Evolutionary conservation across 2,888 invertebrate species (phyloP).

Genomic region (Drosophila kuntzei): DNA sequence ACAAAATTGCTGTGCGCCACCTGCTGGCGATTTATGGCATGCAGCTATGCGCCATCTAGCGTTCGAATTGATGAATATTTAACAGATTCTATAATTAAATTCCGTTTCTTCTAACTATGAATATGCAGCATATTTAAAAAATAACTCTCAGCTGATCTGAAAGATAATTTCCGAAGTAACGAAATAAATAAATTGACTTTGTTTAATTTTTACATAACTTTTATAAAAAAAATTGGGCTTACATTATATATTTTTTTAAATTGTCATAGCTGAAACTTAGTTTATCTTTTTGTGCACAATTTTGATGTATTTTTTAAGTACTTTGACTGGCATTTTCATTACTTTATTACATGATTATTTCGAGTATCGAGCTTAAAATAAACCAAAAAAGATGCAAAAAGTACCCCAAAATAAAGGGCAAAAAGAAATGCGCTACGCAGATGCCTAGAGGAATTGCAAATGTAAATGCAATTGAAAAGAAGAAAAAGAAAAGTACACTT

Average conservation of each 20-base stretch:
- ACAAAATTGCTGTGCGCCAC: background rate
- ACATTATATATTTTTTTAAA: background rate
- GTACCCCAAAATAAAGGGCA: slow-evolving; percentile 22
- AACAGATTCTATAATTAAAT: background rate
- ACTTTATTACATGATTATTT: slow-evolving; percentile 67
- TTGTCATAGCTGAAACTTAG: background rate
- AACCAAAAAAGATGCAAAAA: slow-evolving; percentile 27
- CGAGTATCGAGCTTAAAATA: slow-evolving; percentile 15
- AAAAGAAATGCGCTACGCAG: slow-evolving; percentile 38
- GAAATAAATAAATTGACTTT: background rate
- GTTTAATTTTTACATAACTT: background rate
- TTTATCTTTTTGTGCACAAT: no score
- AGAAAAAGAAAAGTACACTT: background rate
- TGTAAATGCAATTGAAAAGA: slow-evolving; percentile 48
- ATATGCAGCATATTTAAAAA: background rate
- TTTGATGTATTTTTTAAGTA: slow-evolving; percentile 19
- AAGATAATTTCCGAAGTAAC: background rate
- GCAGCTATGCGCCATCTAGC: slow-evolving; percentile 10
- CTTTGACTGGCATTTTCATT: slow-evolving; percentile 50
- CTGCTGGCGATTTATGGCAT: slow-evolving; percentile 1
- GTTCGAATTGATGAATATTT: background rate
- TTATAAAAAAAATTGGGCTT: background rate
- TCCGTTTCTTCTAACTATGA: background rate
- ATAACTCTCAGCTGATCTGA: background rate
- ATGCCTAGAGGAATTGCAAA: slow-evolving; percentile 31